A percentile compares a stretch with the other conserved stretches of the same genome.
These are phyloP conservation scores for Sylvietta virens DNA, from an alignment of 2,113 vertebrate species.

Conservation along the genomic window DNA sequence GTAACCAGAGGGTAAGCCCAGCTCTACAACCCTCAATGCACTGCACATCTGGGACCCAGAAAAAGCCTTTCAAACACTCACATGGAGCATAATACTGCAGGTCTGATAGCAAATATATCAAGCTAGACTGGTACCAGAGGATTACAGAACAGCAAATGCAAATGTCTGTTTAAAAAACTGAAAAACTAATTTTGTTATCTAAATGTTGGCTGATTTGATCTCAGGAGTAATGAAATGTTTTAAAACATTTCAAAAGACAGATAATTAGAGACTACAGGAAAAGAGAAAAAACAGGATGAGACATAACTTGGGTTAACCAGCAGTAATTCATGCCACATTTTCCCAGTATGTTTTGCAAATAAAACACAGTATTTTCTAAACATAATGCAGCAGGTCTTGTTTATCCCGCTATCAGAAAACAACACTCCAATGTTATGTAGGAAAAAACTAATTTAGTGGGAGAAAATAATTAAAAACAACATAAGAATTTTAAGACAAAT, in stretches of 20 bases:
- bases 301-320: conserved; percentile 5
- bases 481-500: neutral
- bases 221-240: conserved; percentile 33
- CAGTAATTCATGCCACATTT: conserved; percentile 1
- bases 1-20: neutral
- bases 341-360: conserved; percentile 2
- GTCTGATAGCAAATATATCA: conserved; percentile 3
- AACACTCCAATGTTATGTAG: neutral
- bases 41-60: neutral
- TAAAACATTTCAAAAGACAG: conserved; percentile 32
- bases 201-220: conserved; percentile 46
- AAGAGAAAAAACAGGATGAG: neutral
- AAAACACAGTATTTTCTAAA: conserved; percentile 3
- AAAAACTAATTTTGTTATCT: conserved; percentile 50
- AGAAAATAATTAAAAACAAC: neutral
- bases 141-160: conserved; percentile 3
- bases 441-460: conserved; percentile 5
- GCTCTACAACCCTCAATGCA: neutral
- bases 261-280: conserved; percentile 47
- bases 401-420: neutral
- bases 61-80: neutral
- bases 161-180: neutral
- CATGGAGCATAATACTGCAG: neutral
- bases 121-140: conserved; percentile 3
- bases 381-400: neutral